These are phyloP conservation scores for Carettochelys insculpta DNA, from an alignment of 2,113 vertebrate genomes.

Conservation along the genomic window DNA sequence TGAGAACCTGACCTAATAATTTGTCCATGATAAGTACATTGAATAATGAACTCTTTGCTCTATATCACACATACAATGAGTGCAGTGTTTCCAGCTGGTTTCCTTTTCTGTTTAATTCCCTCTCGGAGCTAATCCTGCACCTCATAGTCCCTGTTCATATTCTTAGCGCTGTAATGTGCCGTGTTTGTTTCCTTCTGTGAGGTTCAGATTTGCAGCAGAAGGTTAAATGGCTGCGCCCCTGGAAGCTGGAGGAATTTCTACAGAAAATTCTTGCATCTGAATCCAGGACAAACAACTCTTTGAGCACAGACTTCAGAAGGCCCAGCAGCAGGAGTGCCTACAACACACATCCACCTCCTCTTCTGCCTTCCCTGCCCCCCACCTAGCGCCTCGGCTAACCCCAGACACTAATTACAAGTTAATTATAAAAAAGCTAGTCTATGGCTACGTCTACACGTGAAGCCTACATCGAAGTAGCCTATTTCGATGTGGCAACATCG, in stretches of 20 bases:
- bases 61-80: neutral
- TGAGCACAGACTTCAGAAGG: neutral
- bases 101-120: neutral
- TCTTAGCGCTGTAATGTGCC: neutral
- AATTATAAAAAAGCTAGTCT: neutral
- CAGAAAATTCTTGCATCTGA: neutral
- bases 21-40: neutral
- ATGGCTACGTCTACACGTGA: too few species aligned
- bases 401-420: neutral
- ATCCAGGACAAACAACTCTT: neutral
- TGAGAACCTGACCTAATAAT: neutral
- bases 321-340: neutral
- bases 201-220: neutral
- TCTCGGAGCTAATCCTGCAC: neutral
- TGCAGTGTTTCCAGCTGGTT: neutral
- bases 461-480: too few species aligned
- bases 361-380: neutral
- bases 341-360: neutral
- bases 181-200: neutral
- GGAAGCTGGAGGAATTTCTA: neutral
- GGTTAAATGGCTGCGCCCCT: neutral
- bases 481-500: too few species aligned
- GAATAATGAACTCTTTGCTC: neutral
- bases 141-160: too few species aligned
- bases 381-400: neutral